Conservation (phyloP, 2,888 invertebrate species). For the Ametastegia equiseti region DNA sequence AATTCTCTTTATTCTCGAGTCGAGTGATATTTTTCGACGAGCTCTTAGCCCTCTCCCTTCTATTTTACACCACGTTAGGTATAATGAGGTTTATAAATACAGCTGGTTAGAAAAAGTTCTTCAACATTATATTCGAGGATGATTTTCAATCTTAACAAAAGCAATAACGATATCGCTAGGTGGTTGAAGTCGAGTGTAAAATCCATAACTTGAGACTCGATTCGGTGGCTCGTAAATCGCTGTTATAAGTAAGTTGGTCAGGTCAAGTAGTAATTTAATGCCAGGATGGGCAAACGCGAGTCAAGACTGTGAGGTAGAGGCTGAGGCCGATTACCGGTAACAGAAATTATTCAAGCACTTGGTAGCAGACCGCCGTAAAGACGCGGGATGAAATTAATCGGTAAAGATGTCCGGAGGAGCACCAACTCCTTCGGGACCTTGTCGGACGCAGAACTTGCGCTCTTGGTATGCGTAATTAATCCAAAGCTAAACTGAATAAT, state of each 20-base stretch:
- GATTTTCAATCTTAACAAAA: background rate
- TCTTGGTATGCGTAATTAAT: conserved; percentile 39
- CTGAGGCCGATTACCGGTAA: conserved; percentile 35
- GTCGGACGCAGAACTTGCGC: conserved; percentile 21
- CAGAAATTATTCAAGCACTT: conserved; percentile 45
- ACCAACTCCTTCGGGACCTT: conserved; percentile 34
- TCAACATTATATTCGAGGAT: background rate
- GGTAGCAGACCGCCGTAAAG: conserved; percentile 17
- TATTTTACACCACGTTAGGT: background rate
- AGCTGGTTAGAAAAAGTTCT: conserved; percentile 5
- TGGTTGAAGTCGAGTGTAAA: background rate
- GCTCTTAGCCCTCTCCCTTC: too few relatives aligned
- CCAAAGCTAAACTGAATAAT: conserved; percentile 43
- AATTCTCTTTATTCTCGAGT: background rate
- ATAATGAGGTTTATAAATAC: background rate
- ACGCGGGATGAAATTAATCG: conserved; percentile 45
- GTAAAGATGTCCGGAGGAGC: conserved; percentile 40
- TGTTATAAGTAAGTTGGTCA: conserved; percentile 44
- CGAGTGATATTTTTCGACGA: background rate
- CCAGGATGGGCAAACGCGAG: background rate
- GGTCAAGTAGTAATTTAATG: conserved; percentile 40
- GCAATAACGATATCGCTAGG: background rate
- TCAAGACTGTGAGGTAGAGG: background rate
- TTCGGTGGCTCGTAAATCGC: conserved; percentile 25
- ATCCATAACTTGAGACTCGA: conserved; percentile 22